phyloP scores from a whole-genome alignment of 2,113 vertebrate genomes.

The Hippocampus guttulatus region DNA sequence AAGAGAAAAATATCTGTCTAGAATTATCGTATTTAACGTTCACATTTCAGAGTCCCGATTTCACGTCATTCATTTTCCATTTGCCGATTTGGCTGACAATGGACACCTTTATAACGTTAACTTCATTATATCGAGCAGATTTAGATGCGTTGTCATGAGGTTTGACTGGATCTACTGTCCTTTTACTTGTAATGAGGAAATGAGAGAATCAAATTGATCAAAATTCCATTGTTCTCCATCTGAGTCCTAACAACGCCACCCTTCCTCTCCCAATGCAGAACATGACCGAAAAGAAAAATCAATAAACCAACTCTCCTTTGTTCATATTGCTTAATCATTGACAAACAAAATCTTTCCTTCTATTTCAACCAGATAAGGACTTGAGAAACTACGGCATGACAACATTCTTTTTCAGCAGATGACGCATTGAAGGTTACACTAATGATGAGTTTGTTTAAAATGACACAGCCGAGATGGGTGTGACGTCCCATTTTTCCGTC shows the following conservation, averaged over 20 bases:
- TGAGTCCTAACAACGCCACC: conserved; percentile 11
- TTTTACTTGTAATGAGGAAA: conserved; percentile 5
- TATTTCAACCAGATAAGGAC: conserved; percentile 5
- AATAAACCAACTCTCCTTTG: conserved; percentile 19
- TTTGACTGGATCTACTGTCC: conserved; percentile 1
- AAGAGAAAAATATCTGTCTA: not conserved
- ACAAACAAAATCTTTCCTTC: conserved; percentile 2
- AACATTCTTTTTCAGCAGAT: not conserved
- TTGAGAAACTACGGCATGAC: not conserved
- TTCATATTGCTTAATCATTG: not conserved
- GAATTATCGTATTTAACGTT: not conserved
- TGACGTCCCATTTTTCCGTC: not conserved
- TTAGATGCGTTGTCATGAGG: no score
- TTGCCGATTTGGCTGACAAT: no score
- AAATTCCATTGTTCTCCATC: conserved; percentile 44
- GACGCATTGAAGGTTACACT: not conserved
- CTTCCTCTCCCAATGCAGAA: conserved; percentile 39
- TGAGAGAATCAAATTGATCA: conserved; percentile 14
- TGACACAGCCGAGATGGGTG: conserved; percentile 2
- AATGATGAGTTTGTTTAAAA: not conserved
- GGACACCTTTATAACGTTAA: no score
- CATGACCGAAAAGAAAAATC: conserved; percentile 28
- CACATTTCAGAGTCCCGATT: no score
- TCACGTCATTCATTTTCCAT: no score
- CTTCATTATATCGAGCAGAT: no score